Evolutionary conservation across 1,140 invertebrate species (phyloP).

Genomic region (Bombyx mandarina): DNA sequence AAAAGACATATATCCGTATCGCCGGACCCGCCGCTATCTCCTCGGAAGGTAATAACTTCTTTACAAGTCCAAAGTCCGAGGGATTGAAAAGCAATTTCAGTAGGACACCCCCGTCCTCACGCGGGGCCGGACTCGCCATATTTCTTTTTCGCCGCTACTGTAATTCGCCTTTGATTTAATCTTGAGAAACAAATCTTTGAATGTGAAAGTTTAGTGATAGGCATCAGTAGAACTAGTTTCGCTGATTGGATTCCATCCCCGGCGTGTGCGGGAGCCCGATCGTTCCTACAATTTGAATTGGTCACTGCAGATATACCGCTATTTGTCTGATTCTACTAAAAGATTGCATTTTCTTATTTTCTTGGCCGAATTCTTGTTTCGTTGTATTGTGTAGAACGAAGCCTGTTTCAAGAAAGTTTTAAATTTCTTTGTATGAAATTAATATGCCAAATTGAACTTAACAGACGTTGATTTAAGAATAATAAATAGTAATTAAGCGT

Average conservation of each 20-base stretch:
- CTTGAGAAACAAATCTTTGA: constrained; percentile 71
- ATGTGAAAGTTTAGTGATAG: constrained; percentile 68
- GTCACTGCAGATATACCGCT: constrained; percentile 52
- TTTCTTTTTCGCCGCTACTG: constrained; percentile 69
- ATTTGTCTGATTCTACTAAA: constrained; percentile 59
- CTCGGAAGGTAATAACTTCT: constrained; percentile 73
- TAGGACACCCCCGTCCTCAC: constrained; percentile 62
- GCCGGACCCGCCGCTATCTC: constrained; percentile 67
- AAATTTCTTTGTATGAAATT: too few species aligned
- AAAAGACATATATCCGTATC: constrained; percentile 71
- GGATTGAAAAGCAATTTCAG: constrained; percentile 74
- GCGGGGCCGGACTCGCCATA: constrained; percentile 61
- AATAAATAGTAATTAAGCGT: too few species aligned
- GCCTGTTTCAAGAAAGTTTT: too few species aligned
- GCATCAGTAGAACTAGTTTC: constrained; percentile 64
- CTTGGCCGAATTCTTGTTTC: constrained; percentile 21
- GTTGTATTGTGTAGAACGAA: background rate
- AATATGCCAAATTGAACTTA: too few species aligned
- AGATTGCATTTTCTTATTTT: constrained; percentile 63
- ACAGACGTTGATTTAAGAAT: too few species aligned
- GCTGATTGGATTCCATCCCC: constrained; percentile 63
- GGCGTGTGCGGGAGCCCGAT: constrained; percentile 29
- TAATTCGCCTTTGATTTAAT: constrained; percentile 71
- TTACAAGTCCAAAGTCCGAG: constrained; percentile 74
- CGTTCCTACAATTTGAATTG: constrained; percentile 56